Percentiles rank a stretch among this genome's conserved stretches.
Evolutionary conservation across 2,888 invertebrate genomes (phyloP).

Genomic region (Eurytoma californica): DNA sequence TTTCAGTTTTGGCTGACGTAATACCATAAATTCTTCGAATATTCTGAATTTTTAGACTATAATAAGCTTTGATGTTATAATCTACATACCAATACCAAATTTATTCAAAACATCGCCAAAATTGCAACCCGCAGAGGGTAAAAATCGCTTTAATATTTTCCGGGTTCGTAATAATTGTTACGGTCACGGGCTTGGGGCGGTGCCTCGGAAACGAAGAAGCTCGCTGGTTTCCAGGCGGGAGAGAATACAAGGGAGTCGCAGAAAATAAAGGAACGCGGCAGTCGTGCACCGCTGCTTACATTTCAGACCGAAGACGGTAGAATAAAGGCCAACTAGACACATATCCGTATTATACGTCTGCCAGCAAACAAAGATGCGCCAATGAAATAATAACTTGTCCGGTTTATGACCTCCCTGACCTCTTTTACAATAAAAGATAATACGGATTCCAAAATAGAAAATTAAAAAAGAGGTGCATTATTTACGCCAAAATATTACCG

Average conservation of each 20-base stretch:
- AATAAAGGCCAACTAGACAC: slow-evolving; percentile 45
- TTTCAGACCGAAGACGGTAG: slow-evolving; percentile 36
- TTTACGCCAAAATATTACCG: not conserved
- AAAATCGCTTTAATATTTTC: not conserved
- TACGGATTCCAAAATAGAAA: not conserved
- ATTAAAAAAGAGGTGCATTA: no score
- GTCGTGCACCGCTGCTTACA: not conserved
- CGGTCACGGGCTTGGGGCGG: no score
- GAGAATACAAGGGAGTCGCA: not conserved
- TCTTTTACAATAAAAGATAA: not conserved
- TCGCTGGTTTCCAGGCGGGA: not conserved
- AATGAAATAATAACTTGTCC: slow-evolving; percentile 58
- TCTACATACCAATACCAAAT: no score
- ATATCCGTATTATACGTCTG: slow-evolving; percentile 39
- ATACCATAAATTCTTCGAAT: no score
- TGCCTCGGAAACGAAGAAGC: no score
- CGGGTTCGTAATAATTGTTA: not conserved
- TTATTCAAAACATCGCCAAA: no score
- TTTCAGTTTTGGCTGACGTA: no score
- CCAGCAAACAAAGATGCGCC: slow-evolving; percentile 60
- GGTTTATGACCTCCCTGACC: not conserved
- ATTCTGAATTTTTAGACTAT: no score
- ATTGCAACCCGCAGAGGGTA: no score
- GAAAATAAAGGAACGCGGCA: not conserved
- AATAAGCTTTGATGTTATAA: no score